Evolutionary conservation across 2,797 vertebrate genomes (phyloP).

Genomic region (Chromobotia macracanthus): DNA sequence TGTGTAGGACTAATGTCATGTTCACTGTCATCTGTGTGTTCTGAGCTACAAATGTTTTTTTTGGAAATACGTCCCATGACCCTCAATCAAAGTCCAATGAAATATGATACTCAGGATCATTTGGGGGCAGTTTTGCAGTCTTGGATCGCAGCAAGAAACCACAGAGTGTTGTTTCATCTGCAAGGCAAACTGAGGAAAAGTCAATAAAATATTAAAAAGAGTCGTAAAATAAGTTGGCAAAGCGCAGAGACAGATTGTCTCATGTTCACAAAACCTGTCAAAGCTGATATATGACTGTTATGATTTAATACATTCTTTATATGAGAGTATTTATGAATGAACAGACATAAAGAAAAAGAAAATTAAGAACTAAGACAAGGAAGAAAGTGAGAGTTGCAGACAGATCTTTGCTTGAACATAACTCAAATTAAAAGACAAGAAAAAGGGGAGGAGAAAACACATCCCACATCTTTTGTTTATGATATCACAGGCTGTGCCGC

Average conservation of each 20-base stretch:
- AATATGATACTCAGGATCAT: slow-evolving; percentile 42
- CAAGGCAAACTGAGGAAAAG: slow-evolving; percentile 39
- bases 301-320: slow-evolving; percentile 14
- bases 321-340: neutral
- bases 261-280: slow-evolving; percentile 21
- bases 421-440: neutral
- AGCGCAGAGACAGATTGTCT: slow-evolving; percentile 23
- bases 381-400: neutral
- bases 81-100: slow-evolving; percentile 53
- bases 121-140: slow-evolving; percentile 48
- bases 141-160: slow-evolving; percentile 50
- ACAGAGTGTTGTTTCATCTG: slow-evolving; percentile 29
- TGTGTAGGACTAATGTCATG: neutral
- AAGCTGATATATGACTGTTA: slow-evolving; percentile 6
- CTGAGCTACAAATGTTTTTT: slow-evolving; percentile 35
- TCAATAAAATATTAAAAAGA: slow-evolving; percentile 43
- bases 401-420: too few species aligned
- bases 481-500: neutral
- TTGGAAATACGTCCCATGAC: slow-evolving; percentile 34
- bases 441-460: neutral
- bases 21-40: slow-evolving; percentile 12
- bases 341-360: neutral
- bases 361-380: neutral
- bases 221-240: slow-evolving; percentile 40
- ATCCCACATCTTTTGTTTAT: neutral